Conservation (phyloP, 1,140 invertebrate species). For the Monochamus saltuarius region DNA sequence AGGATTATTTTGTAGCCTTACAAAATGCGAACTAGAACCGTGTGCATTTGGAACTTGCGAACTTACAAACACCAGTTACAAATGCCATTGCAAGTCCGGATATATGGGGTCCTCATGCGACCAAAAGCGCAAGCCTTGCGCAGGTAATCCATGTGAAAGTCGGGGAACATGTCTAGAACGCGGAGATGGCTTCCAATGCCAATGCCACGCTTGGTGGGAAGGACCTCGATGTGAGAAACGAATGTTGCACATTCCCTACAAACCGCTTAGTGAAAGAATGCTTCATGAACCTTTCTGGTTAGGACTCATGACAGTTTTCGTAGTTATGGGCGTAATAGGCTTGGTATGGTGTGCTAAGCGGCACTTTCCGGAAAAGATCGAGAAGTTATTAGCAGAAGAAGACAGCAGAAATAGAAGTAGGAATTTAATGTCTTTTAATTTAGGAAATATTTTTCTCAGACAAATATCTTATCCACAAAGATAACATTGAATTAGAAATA, state of each 20-base stretch:
- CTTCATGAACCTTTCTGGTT: slow-evolving; percentile 82
- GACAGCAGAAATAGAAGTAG: slow-evolving; percentile 65
- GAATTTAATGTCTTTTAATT: slow-evolving; percentile 2
- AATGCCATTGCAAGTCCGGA: slow-evolving; percentile 63
- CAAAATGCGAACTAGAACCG: slow-evolving; percentile 68
- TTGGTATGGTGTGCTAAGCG: slow-evolving; percentile 77
- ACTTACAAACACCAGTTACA: slow-evolving; percentile 56
- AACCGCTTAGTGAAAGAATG: slow-evolving; percentile 71
- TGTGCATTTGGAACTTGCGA: slow-evolving; percentile 71
- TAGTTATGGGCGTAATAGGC: slow-evolving; percentile 71
- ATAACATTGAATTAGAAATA: too few species aligned
- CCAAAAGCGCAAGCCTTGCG: slow-evolving; percentile 65
- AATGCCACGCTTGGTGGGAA: slow-evolving; percentile 67
- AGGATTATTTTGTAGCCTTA: slow-evolving; percentile 70
- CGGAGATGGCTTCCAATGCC: slow-evolving; percentile 63
- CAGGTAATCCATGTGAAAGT: slow-evolving; percentile 68
- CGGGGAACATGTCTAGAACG: slow-evolving; percentile 67
- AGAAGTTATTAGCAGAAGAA: slow-evolving; percentile 78
- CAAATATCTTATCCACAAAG: too few species aligned
- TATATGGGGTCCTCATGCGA: slow-evolving; percentile 68
- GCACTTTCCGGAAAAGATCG: slow-evolving; percentile 80
- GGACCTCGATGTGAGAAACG: slow-evolving; percentile 60
- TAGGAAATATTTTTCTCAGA: too few species aligned
- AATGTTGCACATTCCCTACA: slow-evolving; percentile 66
- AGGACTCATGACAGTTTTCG: slow-evolving; percentile 74